These are phyloP conservation scores for Listronotus bonariensis DNA, from an alignment of 1,140 invertebrate genomes.

Conservation along the genomic window DNA sequence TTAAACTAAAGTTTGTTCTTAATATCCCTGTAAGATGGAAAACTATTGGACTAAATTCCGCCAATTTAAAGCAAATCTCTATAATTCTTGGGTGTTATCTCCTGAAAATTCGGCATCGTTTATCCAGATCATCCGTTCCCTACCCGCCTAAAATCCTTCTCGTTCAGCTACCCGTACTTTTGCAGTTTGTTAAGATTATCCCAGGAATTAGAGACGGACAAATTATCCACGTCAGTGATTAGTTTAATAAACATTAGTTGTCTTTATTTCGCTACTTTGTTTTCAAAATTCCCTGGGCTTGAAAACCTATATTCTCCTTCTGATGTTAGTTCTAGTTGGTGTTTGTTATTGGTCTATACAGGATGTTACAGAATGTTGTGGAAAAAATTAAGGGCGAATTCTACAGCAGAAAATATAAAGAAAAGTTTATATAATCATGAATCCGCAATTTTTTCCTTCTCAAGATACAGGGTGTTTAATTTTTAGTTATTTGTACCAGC, in stretches of 20 bases:
- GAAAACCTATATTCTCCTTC: no score
- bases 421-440: no score
- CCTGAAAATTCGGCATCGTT: conserved; percentile 24
- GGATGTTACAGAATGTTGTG: no score
- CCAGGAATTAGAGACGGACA: conserved; percentile 46
- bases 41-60: conserved; percentile 6
- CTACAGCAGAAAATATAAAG: no score
- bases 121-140: conserved; percentile 25
- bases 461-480: no score
- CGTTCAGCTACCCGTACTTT: conserved; percentile 26
- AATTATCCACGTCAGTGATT: conserved; percentile 52
- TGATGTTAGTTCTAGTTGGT: no score
- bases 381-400: no score
- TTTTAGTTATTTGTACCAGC: no score
- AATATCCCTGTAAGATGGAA: no score
- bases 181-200: conserved; percentile 52
- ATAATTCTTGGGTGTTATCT: conserved; percentile 25
- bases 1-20: no score
- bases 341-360: no score
- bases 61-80: conserved; percentile 24
- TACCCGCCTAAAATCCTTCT: conserved; percentile 25
- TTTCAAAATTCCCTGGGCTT: neutral
- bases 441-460: no score
- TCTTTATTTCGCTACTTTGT: conserved; percentile 15
- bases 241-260: conserved; percentile 51